A percentile compares a stretch with the other conserved stretches of the same genome.
These are phyloP conservation scores for Oreochromis niloticus DNA, from an alignment of 2,113 vertebrate species.

Conservation along the genomic window DNA sequence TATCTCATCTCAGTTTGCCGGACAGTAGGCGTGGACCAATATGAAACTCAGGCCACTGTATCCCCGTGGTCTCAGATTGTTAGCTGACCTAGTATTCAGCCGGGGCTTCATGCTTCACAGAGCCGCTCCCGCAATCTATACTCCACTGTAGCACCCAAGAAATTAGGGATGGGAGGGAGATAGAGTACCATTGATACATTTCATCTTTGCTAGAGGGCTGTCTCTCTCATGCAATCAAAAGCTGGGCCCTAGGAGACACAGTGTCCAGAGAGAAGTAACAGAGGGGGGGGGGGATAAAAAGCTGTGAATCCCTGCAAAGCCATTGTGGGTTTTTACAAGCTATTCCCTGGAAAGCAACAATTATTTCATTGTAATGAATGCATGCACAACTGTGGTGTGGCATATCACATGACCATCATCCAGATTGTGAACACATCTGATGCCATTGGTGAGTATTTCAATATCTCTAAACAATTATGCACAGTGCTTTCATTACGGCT, in stretches of 20 bases:
- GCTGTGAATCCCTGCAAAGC: not conserved
- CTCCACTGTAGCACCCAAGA: conserved; percentile 26
- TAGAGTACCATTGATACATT: conserved; percentile 36
- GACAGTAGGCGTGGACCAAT: conserved; percentile 27
- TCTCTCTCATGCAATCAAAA: conserved; percentile 27
- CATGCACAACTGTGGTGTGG: not conserved
- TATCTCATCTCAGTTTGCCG: conserved; percentile 15
- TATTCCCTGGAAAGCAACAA: conserved; percentile 26
- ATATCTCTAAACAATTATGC: not conserved
- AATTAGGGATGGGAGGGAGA: conserved; percentile 37
- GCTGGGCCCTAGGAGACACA: not conserved
- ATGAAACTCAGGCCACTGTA: conserved; percentile 24
- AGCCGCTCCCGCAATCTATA: conserved; percentile 35
- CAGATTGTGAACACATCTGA: conserved; percentile 37
- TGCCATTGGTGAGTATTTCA: conserved; percentile 31
- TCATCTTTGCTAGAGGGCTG: conserved; percentile 42
- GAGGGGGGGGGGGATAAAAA: not conserved
- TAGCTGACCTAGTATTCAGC: conserved; percentile 49
- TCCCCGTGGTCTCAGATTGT: conserved; percentile 44
- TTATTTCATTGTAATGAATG: conserved; percentile 41
- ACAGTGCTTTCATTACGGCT: not conserved
- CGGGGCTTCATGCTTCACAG: conserved; percentile 53
- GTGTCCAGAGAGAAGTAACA: not conserved
- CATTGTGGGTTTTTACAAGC: conserved; percentile 30
- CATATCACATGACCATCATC: not conserved